These are phyloP conservation scores for Rambutsinella grinnellia DNA, from an alignment of 2,888 invertebrate species.

Conservation along the genomic window DNA sequence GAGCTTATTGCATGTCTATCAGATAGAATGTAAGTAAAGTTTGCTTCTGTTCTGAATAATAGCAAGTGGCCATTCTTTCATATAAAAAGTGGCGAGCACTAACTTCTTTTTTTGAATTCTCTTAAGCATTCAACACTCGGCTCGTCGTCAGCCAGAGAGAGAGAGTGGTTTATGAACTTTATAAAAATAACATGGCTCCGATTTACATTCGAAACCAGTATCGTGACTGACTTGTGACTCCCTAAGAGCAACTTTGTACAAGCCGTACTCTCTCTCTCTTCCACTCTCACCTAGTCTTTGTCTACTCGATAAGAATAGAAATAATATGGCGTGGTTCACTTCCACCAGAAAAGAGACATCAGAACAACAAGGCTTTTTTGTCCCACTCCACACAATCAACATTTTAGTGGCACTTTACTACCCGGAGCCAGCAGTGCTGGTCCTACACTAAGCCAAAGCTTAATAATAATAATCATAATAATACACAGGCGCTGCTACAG, in stretches of 20 bases:
- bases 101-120: conserved; percentile 34
- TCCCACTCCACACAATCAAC: not conserved
- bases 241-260: conserved; percentile 48
- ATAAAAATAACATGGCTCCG: conserved; percentile 49
- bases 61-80: conserved; percentile 2
- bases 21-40: conserved; percentile 27
- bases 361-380: not conserved
- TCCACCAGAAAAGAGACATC: not conserved
- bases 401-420: not conserved
- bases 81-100: conserved; percentile 17
- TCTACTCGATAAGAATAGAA: not conserved
- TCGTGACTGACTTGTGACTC: conserved; percentile 56
- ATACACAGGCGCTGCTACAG: conserved; percentile 31
- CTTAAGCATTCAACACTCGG: conserved; percentile 56
- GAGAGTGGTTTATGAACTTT: conserved; percentile 53
- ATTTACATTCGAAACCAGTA: conserved; percentile 56
- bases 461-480: conserved; percentile 48
- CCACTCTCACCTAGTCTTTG: not conserved
- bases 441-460: conserved; percentile 24
- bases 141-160: not conserved
- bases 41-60: conserved; percentile 36
- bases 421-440: not conserved
- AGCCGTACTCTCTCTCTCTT: too few species aligned
- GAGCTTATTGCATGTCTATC: conserved; percentile 46
- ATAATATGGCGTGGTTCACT: not conserved